These are phyloP conservation scores for Coryphaenoides rupestris DNA, from an alignment of 2,113 vertebrate genomes.

Conservation along the genomic window DNA sequence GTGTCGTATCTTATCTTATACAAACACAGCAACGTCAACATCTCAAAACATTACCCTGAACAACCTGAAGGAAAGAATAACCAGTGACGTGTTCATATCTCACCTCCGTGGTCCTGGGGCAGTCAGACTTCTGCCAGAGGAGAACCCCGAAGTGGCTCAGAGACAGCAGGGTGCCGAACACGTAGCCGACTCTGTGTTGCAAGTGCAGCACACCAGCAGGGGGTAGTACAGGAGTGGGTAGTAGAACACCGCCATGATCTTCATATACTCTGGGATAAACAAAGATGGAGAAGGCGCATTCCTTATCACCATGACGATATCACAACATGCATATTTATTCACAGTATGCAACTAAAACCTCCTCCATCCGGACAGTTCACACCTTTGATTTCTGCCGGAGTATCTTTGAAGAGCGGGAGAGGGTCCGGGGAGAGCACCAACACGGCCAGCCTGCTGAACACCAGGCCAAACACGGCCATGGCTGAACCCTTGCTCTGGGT, in stretches of 20 bases:
- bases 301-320: neutral
- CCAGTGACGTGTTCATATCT: no score
- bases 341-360: no score
- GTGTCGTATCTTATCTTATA: no score
- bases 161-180: slow-evolving; percentile 76
- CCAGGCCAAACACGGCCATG: slow-evolving; percentile 73
- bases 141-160: slow-evolving; percentile 79
- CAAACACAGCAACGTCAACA: no score
- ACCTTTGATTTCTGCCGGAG: slow-evolving; percentile 68
- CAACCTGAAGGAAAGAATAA: no score
- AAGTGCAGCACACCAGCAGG: slow-evolving; percentile 77
- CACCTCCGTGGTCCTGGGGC: slow-evolving; percentile 81
- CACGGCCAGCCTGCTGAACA: slow-evolving; percentile 80
- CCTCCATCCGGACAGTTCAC: no score
- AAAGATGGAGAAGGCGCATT: neutral
- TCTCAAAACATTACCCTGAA: no score
- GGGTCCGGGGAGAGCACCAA: slow-evolving; percentile 72
- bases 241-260: slow-evolving; percentile 83
- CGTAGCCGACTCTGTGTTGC: slow-evolving; percentile 62
- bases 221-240: slow-evolving; percentile 84
- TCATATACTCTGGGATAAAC: slow-evolving; percentile 77
- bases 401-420: slow-evolving; percentile 71
- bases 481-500: slow-evolving; percentile 65
- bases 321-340: slow-evolving; percentile 1
- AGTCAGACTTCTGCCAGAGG: slow-evolving; percentile 85